Conservation (phyloP, 2,797 vertebrate species). For the Echiichthys vipera region DNA sequence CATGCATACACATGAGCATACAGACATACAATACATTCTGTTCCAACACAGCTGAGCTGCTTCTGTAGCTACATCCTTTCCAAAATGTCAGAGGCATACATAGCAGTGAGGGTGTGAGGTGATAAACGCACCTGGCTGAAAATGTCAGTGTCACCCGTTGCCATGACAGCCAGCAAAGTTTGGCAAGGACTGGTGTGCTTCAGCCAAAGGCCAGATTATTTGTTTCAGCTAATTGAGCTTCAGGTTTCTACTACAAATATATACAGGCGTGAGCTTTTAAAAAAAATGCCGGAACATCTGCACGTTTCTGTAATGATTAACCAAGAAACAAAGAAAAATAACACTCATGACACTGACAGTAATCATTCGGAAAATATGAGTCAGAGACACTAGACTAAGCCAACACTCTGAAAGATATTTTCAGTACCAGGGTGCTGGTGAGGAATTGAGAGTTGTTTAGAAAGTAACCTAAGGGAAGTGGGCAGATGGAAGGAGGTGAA, state of each 20-base stretch:
- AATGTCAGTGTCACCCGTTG: slow-evolving; percentile 83
- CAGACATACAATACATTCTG: slow-evolving; percentile 16
- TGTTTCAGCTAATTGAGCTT: slow-evolving; percentile 71
- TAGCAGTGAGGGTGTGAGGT: slow-evolving; percentile 66
- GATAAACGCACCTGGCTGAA: slow-evolving; percentile 72
- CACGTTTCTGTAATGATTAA: slow-evolving; percentile 2
- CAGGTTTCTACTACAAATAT: slow-evolving; percentile 34
- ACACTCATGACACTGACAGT: slow-evolving; percentile 16
- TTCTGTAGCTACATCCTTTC: slow-evolving; percentile 46
- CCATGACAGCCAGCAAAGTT: slow-evolving; percentile 80
- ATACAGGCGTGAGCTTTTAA: slow-evolving; percentile 11
- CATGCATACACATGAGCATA: slow-evolving; percentile 23
- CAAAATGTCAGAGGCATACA: slow-evolving; percentile 81
- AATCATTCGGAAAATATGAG: slow-evolving; percentile 25
- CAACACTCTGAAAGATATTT: slow-evolving; percentile 11
- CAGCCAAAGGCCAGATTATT: slow-evolving; percentile 80
- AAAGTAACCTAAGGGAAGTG: slow-evolving; percentile 27
- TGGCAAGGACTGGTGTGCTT: slow-evolving; percentile 70
- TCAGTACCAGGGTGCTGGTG: not conserved
- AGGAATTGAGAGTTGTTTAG: slow-evolving; percentile 2
- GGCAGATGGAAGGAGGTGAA: slow-evolving; percentile 29
- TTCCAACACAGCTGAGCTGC: slow-evolving; percentile 23
- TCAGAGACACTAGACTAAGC: not conserved
- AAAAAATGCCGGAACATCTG: slow-evolving; percentile 29
- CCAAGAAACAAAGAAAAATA: slow-evolving; percentile 28